Evolutionary conservation across 2,888 invertebrate genomes (phyloP).

Genomic region (Unio delphinus): DNA sequence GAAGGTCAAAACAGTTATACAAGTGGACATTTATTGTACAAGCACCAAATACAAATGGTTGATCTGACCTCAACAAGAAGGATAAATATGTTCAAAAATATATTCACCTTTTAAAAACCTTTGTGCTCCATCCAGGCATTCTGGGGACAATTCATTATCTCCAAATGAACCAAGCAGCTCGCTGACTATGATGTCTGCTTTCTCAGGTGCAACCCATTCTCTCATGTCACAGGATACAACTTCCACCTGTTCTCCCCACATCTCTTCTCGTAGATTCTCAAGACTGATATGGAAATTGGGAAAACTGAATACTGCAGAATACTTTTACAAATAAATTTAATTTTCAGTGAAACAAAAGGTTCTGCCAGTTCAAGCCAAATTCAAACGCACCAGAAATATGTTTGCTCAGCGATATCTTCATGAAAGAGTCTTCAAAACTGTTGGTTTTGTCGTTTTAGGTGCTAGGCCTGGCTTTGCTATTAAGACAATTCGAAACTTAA

Average conservation of each 20-base stretch:
- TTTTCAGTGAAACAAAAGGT: no score
- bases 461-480: no score
- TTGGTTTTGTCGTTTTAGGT: no score
- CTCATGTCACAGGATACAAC: slow-evolving; percentile 73
- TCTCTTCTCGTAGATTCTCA: slow-evolving; percentile 67
- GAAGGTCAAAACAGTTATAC: background rate
- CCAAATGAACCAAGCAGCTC: slow-evolving; percentile 98
- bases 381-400: no score
- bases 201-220: slow-evolving; percentile 75
- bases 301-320: no score
- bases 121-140: slow-evolving; percentile 96
- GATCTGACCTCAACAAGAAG: background rate
- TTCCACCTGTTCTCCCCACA: slow-evolving; percentile 70
- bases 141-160: slow-evolving; percentile 98
- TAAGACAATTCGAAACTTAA: no score
- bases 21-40: background rate
- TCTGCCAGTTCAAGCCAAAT: no score
- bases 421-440: no score
- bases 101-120: slow-evolving; percentile 78
- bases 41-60: background rate
- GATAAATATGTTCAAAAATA: background rate
- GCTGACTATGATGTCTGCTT: slow-evolving; percentile 95
- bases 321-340: no score
- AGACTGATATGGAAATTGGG: slow-evolving; percentile 40
- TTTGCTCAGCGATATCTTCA: no score